Base-by-base conservation (phyloP, 2,888 invertebrate species). In the Xestia c-nigrum region DNA sequence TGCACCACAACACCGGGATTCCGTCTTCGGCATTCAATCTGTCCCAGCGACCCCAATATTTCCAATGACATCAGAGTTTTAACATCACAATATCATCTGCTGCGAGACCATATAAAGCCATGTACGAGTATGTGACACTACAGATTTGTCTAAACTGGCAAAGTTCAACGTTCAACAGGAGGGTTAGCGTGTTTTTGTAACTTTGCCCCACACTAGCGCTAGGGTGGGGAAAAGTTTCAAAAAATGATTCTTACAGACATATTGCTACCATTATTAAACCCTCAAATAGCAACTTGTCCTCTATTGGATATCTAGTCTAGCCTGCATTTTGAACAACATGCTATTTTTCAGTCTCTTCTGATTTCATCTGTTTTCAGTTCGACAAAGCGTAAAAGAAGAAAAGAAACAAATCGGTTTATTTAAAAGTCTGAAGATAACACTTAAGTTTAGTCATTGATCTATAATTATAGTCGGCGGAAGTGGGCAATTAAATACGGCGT, bases 361-460 rank as follows among this genome's bases (percentile, higher is more conserved):
- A 21, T 65, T 78, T 50, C 24, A 72, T 78, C 43, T 77, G 64
- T 14, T 72, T 65, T 72, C 24, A 66, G 72, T 78, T 46, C 24
- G 38, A 47, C 50, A 78, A 72, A 78, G 47, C n/a, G 72, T 72
- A 57, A 77, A 80, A 61, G 16, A 80, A 70, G 43, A 70, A 80
- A 70, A 55, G 38, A 80, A 76, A 80, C 70, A 80, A 71, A 72
- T 70, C 40, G 59, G 59, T 81, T 57, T 78, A 55, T 77, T 81
- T 72, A 69, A 72, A 65, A 72, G 72, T 65, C 52, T 47, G 66
- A 55, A 81, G 74, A 74, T 82, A 82, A 75, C 79, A 79, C 75
- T 82, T 82, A 79, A 72, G 79, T 72, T 82, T 82, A 79, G 71
- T 78, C 75, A 79, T 72, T 82, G 79, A 79, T 79, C 74, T 82